These are phyloP conservation scores for Sebastolobus altivelis DNA, from an alignment of 2,797 vertebrate genomes.

Conservation along the genomic window DNA sequence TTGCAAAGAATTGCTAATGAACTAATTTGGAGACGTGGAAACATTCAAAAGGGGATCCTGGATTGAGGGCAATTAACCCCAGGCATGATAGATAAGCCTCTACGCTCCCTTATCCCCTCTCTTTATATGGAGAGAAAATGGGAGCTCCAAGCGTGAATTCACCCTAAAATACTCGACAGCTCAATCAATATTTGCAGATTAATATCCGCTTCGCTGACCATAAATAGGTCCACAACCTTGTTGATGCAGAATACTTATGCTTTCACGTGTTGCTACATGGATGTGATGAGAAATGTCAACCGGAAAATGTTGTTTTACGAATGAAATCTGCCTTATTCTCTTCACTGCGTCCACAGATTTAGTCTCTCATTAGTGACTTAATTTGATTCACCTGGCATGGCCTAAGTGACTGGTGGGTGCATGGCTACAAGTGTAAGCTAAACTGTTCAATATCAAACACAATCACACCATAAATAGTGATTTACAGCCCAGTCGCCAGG, in stretches of 20 bases:
- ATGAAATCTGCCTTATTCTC: not conserved
- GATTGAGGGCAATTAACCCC: constrained; percentile 79
- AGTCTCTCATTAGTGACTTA: not conserved
- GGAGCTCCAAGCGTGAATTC: constrained; percentile 35
- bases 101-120: constrained; percentile 27
- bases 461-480: too few species aligned
- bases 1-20: constrained; percentile 87
- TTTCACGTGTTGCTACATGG: not conserved
- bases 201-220: constrained; percentile 34
- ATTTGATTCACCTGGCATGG: not conserved
- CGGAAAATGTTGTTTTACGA: constrained; percentile 17
- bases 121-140: constrained; percentile 29
- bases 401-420: not conserved
- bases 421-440: not conserved
- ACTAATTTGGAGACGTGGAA: constrained; percentile 79
- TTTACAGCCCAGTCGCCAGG: too few species aligned
- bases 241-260: not conserved
- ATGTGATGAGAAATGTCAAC: not conserved
- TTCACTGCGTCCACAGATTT: not conserved
- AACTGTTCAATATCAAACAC: too few species aligned
- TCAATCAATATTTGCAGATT: constrained; percentile 56
- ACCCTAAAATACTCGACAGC: constrained; percentile 18
- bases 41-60: constrained; percentile 74
- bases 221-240: constrained; percentile 5
- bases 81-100: constrained; percentile 66